A percentile compares a stretch with the other conserved stretches of the same genome.
Evolutionary conservation across 2,888 invertebrate genomes (phyloP).

Genomic region (Helicoverpa assulta): DNA sequence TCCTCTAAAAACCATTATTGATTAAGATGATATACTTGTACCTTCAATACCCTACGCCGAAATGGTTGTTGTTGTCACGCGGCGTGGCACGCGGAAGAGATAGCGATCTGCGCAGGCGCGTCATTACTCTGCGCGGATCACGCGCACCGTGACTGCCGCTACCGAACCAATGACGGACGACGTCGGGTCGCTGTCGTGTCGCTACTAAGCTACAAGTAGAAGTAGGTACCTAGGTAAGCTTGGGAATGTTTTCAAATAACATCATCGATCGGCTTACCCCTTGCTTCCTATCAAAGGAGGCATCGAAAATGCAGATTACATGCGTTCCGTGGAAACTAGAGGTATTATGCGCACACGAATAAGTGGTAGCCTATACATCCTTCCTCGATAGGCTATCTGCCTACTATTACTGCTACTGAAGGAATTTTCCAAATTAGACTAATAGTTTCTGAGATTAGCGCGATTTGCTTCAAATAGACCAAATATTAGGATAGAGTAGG

Average conservation of each 20-base stretch:
- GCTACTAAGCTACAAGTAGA: constrained; percentile 7
- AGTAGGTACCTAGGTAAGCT: neutral
- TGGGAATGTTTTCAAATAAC: neutral
- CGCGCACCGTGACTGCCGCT: constrained; percentile 70
- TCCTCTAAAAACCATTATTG: neutral
- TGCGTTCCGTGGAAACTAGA: no score
- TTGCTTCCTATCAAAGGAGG: neutral
- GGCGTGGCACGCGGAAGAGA: constrained; percentile 79
- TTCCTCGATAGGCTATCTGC: no score
- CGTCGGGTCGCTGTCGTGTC: constrained; percentile 1
- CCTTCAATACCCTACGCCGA: constrained; percentile 25
- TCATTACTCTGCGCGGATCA: constrained; percentile 76
- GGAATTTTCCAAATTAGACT: no score
- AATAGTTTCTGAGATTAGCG: no score
- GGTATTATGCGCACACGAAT: no score
- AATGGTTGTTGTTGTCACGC: constrained; percentile 33
- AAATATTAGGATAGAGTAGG: no score
- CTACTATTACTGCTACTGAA: no score
- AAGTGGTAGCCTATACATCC: no score
- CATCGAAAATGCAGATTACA: no score
- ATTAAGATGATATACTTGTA: constrained; percentile 30
- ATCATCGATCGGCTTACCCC: neutral
- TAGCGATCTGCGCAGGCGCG: constrained; percentile 68
- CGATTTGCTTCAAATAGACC: no score
- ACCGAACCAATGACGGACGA: constrained; percentile 40